Conservation (phyloP, 2,797 vertebrate genomes). For the Hyperoplus immaculatus region DNA sequence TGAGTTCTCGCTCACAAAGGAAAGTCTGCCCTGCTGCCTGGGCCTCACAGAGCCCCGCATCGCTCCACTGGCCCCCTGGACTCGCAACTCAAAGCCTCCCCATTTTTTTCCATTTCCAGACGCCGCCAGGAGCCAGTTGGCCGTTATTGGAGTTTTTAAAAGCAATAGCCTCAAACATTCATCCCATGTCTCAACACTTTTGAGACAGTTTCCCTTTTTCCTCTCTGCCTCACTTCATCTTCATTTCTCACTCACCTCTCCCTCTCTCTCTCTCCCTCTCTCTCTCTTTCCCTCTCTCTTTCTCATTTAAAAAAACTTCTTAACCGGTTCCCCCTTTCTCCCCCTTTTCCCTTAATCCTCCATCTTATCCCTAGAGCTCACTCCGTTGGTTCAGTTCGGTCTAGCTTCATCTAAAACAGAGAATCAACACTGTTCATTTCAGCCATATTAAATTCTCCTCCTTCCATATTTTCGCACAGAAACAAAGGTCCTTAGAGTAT, state of each 20-base stretch:
- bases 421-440: constrained; percentile 63
- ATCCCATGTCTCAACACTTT: constrained; percentile 66
- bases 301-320: constrained; percentile 30
- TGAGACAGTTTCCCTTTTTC: constrained; percentile 52
- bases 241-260: constrained; percentile 54
- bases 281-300: constrained; percentile 14
- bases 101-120: constrained; percentile 66
- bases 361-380: constrained; percentile 71
- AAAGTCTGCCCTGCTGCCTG: constrained; percentile 30
- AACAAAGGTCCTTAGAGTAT: constrained; percentile 54
- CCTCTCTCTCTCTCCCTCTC: constrained; percentile 3
- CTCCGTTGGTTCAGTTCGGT: constrained; percentile 62
- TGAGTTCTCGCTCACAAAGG: constrained; percentile 59
- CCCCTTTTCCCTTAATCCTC: constrained; percentile 64
- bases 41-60: constrained; percentile 53
- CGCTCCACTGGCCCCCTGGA: constrained; percentile 64
- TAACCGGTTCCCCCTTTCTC: constrained; percentile 5
- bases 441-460: constrained; percentile 64
- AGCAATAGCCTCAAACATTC: constrained; percentile 72
- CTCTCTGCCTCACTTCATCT: constrained; percentile 64
- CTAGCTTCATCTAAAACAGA: constrained; percentile 60
- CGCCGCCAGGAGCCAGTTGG: constrained; percentile 64
- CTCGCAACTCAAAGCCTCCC: constrained; percentile 57
- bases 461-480: constrained; percentile 23
- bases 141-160: constrained; percentile 73